Evolutionary conservation across 1,140 invertebrate genomes (phyloP).

Genomic region (Hestina assimilis): DNA sequence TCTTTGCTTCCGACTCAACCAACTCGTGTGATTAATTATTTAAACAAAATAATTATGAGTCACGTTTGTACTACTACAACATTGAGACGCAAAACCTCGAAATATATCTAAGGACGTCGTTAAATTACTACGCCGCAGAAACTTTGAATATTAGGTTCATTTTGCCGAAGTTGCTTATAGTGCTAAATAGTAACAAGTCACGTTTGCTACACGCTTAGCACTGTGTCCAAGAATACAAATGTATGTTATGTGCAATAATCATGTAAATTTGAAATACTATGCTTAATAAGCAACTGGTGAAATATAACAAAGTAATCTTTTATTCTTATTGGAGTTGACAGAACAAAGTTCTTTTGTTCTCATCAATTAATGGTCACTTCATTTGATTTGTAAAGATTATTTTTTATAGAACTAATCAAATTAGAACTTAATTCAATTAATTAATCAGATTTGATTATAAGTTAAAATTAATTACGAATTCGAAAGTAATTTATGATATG

Average conservation of each 20-base stretch:
- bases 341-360: background rate
- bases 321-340: background rate
- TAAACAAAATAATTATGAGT: background rate
- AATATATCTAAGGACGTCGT: constrained; percentile 5
- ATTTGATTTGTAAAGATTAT: too few species aligned
- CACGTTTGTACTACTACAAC: background rate
- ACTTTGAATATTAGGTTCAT: constrained; percentile 18
- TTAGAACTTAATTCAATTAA: too few species aligned
- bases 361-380: too few species aligned
- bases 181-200: constrained; percentile 18
- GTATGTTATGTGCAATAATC: constrained; percentile 7
- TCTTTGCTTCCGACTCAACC: background rate
- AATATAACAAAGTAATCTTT: too few species aligned
- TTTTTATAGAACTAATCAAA: too few species aligned
- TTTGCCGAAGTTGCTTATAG: constrained; percentile 28
- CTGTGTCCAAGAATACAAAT: constrained; percentile 31
- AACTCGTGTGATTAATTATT: background rate
- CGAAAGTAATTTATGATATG: background rate
- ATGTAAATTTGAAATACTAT: background rate
- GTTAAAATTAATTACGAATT: too few species aligned
- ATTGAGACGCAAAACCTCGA: constrained; percentile 12
- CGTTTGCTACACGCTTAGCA: constrained; percentile 23
- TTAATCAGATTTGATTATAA: too few species aligned
- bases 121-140: constrained; percentile 34
- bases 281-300: background rate